A percentile compares a stretch with the other conserved stretches of the same genome.
phyloP scores from a whole-genome alignment of 2,797 vertebrate species.

The Eremophila alpestris region DNA sequence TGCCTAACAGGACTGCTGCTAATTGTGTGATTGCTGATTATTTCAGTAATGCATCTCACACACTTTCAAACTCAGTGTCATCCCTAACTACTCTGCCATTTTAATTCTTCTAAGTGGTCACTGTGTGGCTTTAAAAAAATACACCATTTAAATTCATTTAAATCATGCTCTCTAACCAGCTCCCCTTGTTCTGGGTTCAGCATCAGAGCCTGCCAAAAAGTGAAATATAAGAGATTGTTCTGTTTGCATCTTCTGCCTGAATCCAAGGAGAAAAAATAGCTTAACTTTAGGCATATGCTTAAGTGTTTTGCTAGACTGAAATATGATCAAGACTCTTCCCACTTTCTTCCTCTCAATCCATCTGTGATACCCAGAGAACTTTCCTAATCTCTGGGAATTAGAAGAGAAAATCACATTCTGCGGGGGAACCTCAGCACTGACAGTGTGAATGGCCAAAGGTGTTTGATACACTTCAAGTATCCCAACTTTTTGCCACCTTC shows the following conservation, averaged over 20 bases:
- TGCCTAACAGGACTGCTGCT: neutral
- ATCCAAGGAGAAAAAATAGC: conserved; percentile 1
- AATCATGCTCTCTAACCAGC: neutral
- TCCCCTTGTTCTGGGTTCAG: neutral
- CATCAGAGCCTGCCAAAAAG: neutral
- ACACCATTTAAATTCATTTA: neutral
- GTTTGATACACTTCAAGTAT: neutral
- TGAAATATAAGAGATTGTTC: neutral
- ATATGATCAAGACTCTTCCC: conserved; percentile 29
- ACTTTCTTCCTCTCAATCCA: conserved; percentile 11
- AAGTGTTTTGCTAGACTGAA: conserved; percentile 46
- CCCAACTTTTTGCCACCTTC: neutral
- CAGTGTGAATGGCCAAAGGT: neutral
- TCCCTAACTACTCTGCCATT: neutral
- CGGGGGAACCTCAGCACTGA: neutral
- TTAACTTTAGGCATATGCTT: conserved; percentile 24
- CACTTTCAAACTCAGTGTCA: neutral
- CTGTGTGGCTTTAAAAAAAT: neutral
- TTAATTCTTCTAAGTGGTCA: neutral
- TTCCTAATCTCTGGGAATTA: neutral
- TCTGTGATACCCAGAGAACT: conserved; percentile 15
- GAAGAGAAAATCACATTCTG: neutral
- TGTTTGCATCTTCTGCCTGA: conserved; percentile 20
- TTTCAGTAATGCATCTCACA: neutral
- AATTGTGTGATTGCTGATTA: neutral